Evolutionary conservation across 1,140 invertebrate genomes (phyloP), one percentile per base, ranked within the genome.

Genomic region (Helicoverpa armigera): DNA sequence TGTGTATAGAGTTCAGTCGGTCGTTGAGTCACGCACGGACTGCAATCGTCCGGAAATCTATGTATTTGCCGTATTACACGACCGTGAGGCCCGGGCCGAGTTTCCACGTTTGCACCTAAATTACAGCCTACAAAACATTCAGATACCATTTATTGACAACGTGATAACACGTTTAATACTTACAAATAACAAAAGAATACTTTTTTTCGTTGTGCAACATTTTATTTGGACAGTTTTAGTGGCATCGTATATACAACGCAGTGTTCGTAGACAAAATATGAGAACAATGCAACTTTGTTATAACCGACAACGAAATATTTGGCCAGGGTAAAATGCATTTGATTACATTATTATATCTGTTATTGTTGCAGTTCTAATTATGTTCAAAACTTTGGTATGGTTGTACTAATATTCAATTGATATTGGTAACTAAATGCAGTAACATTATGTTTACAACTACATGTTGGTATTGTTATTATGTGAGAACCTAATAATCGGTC

Each of bases 1-100:
- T 77, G 23, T 77, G 50, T 48, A 67, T 77, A 53, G 79, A 80
- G 67, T 80, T 83, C 82, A 73, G 16, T 54, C 65, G 75, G 80
- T 78, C 65, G 65, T 54, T 35, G 61, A 81, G 86, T 87, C 86
- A 85, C 86, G 86, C 83, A 83, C 84, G 73, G 48, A 12, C 29
- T 67, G 82, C 78, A 86, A 84, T 85, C 84, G 77, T 53, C 77
- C 85, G 80, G 83, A 85, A 87, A 87, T 87, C 85, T 86, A 81
- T 85, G 82, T 85, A 87, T 84, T 77, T 85, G 23, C 82, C 81
- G 79, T 74, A 87, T 85, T 83, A 85, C 82, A 80, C 54, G n/a
- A 16, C 56, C 60, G 60, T 29, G 74, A 75, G 54, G 13, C 75
- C 79, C 73, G 56, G 61, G 9, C 78, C 48, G 80, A 77, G 65